Conservation (phyloP, 1,140 invertebrate genomes). For the Trichonephila clavata region DNA sequence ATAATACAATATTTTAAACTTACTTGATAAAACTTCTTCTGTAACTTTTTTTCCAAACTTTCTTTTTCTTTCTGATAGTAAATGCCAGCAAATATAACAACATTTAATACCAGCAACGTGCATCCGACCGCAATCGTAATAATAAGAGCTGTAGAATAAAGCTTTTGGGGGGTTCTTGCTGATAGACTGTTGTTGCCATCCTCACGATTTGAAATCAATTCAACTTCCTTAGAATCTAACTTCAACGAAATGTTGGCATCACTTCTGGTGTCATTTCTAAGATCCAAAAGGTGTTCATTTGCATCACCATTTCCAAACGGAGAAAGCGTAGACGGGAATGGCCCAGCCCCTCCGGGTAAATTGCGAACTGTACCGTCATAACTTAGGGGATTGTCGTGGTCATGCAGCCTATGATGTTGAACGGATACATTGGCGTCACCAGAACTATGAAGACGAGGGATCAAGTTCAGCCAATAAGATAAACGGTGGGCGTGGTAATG, state of each 20-base stretch:
- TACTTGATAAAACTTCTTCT: slow-evolving; percentile 85
- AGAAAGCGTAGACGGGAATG: slow-evolving; percentile 21
- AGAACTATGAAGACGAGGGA: slow-evolving; percentile 93
- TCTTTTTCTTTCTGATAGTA: slow-evolving; percentile 96
- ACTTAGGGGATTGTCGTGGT: slow-evolving; percentile 82
- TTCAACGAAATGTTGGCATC: slow-evolving; percentile 40
- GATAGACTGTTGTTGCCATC: slow-evolving; percentile 85
- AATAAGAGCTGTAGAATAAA: slow-evolving; percentile 92
- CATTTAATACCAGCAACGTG: slow-evolving; percentile 93
- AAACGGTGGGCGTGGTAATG: slow-evolving; percentile 96
- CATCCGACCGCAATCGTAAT: slow-evolving; percentile 96
- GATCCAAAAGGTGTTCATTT: not conserved
- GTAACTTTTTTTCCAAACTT: slow-evolving; percentile 87
- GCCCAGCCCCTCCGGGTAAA: not conserved
- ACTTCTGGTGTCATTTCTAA: not conserved
- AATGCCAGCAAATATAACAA: slow-evolving; percentile 96
- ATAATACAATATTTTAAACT: not conserved
- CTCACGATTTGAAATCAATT: slow-evolving; percentile 31
- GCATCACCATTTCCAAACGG: not conserved
- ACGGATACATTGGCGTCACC: slow-evolving; percentile 86
- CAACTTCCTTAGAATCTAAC: slow-evolving; percentile 9
- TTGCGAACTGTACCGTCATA: slow-evolving; percentile 81
- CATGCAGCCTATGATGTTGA: slow-evolving; percentile 91
- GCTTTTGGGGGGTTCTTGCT: slow-evolving; percentile 81
- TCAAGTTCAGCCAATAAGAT: slow-evolving; percentile 97